A percentile compares a stretch with the other conserved stretches of the same genome.
phyloP scores from a whole-genome alignment of 1,140 invertebrate genomes.

The Ceratina japonica region DNA sequence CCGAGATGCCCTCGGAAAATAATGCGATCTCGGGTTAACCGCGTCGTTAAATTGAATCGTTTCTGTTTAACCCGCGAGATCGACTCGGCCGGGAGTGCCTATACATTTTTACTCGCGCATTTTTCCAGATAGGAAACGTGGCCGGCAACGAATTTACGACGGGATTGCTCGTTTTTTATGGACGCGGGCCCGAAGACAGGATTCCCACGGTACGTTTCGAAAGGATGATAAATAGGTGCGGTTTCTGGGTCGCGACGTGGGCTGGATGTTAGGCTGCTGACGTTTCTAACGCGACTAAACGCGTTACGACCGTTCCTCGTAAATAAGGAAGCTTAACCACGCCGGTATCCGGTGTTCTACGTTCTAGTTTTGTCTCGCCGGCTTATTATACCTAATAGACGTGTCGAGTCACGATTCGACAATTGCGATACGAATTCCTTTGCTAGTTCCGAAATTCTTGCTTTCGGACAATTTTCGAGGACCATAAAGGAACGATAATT shows the following conservation, averaged over 20 bases:
- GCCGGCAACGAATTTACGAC: neutral
- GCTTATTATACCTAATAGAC: neutral
- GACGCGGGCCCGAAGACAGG: no score
- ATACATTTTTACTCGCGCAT: neutral
- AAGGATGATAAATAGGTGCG: constrained; percentile 31
- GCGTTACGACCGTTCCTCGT: constrained; percentile 19
- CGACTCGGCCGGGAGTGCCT: neutral
- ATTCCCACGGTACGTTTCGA: neutral
- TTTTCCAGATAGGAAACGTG: neutral
- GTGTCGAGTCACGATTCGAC: neutral
- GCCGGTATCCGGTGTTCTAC: neutral
- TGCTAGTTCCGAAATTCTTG: neutral
- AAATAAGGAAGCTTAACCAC: constrained; percentile 5
- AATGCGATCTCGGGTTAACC: neutral
- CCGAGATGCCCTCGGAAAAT: neutral
- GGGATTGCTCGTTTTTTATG: neutral
- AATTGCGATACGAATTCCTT: neutral
- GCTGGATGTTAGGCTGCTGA: constrained; percentile 22
- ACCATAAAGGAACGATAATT: no score
- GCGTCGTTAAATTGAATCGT: constrained; percentile 4
- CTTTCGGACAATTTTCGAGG: no score
- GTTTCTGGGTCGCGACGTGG: constrained; percentile 31
- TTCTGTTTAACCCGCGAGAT: neutral
- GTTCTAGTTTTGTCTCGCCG: neutral
- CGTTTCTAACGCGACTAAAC: constrained; percentile 42